Evolutionary conservation across 2,113 vertebrate species (phyloP), one percentile per base, ranked within the genome.

Genomic region (Numenius arquata): DNA sequence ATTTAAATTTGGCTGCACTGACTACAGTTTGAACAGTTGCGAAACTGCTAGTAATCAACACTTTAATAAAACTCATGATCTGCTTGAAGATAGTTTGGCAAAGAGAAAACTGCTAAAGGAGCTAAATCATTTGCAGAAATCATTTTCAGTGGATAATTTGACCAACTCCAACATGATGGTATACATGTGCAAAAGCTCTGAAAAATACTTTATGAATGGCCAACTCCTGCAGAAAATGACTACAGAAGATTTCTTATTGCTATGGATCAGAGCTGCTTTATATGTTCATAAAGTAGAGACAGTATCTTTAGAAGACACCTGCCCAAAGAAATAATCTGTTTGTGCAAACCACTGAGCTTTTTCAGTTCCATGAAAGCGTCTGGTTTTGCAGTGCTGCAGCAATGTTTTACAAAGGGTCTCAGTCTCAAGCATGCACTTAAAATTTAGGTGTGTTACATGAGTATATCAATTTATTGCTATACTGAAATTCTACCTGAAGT

Each of bases 31-130:
- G 93, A 95, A 85, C 93, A 79, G 90, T 94, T 87, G 86, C 6
- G 40, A 93, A 96, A 96, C 90, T 90, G 95, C 80, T 90, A 96
- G 95, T 81, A 96, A 96, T 96, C 95, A 96, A 90, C 72, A 52
- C 75, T 94, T 93, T 90, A 93, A 92, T 95, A 97, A 92, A 95
- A 73, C 83, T 65, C 88, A 85, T 78, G 79, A 93, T 89, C 84
- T 81, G 80, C 73, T 84, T 84, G 83, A 76, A 96, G 85, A 96
- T 90, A 92, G 70, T 75, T 70, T 93, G 94, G 83, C 92, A 87
- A 94, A 78, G 68, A 84, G 43, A 90, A 94, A 84, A 87, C 72
- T 92, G 70, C 70, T 78, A 92, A 91, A 82, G 66, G 92, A 90
- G 48, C 27, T 92, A 91, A 95, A 96, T 94, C 73, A 81, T 87